Evolutionary conservation across 2,888 invertebrate genomes (phyloP), one percentile per base, ranked within the genome.

Genomic region (Rhabditophanes sp.): DNA sequence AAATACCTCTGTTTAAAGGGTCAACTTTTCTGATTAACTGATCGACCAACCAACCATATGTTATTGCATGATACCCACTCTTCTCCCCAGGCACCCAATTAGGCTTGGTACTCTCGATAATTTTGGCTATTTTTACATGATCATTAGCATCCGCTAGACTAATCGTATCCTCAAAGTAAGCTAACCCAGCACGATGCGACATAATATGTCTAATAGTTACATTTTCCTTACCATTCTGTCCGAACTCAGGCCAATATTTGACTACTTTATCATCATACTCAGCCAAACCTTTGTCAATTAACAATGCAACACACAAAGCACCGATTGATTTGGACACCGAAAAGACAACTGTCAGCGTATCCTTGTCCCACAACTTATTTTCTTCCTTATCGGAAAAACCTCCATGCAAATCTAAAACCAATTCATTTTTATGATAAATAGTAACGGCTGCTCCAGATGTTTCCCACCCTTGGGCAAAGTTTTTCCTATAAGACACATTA

Each of bases 241-340:
- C 67, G 55, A 70, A 69, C 32, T 68, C 67, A 15, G 69, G 68
- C 69, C 69, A 69, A 39, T 64, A 65, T 11, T 50, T 48, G 22
- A 51, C 40, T 11, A 69, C 60, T 19, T 47, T 56, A 27, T 65
- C 59, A 15, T 65, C 55, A 45, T 68, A 69, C 15, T 51, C 39
- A 14, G 69, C 26, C 18, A 52, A 39, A 5, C 65, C 65, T 22
- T 65, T 59, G 37, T 69, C 67, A 4, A n/a, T 6, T 7, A 29
- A 8, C 7, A 29, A 17, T 3, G 18, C 8, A 7, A 17, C 29
- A 17, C 17, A 17, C 14, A 30, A 6, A 9, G 35, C 38, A 15
- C 12, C 35, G 12, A 18, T 39, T 37, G 38, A 24, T 36, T 38
- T 39, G 11, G 35, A 35, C 5, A 16, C 18, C 18, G 36, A 36